These are phyloP conservation scores for Sturmia bella DNA, from an alignment of 2,888 invertebrate genomes.

Conservation along the genomic window DNA sequence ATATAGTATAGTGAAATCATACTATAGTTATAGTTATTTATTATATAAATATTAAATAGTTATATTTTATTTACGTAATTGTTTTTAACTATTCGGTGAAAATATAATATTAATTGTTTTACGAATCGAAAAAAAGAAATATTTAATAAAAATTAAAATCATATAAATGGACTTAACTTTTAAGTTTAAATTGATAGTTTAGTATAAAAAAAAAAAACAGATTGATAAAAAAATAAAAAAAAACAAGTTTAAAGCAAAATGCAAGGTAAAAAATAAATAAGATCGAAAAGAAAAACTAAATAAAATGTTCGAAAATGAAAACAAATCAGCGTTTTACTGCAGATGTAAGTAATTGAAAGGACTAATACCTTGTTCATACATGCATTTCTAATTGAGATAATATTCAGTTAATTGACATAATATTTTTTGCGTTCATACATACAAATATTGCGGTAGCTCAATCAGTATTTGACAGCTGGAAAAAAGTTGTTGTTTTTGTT, in stretches of 20 bases:
- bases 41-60: constrained; percentile 40
- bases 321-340: background rate
- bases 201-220: too few relatives aligned
- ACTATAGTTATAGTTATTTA: constrained; percentile 56
- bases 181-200: constrained; percentile 62
- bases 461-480: too few relatives aligned
- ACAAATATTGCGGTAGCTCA: too few relatives aligned
- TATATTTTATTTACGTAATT: constrained; percentile 61
- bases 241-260: constrained; percentile 56
- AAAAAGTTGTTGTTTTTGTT: too few relatives aligned
- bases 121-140: constrained; percentile 23
- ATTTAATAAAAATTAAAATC: constrained; percentile 51
- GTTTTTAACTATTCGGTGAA: constrained; percentile 61
- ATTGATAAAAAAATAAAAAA: constrained; percentile 33
- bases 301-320: constrained; percentile 59
- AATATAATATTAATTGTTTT: constrained; percentile 56
- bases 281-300: constrained; percentile 44
- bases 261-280: constrained; percentile 63
- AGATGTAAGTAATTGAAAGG: too few relatives aligned
- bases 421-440: too few relatives aligned
- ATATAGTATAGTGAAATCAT: constrained; percentile 24
- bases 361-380: too few relatives aligned
- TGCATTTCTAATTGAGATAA: too few relatives aligned
- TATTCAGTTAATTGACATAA: too few relatives aligned
- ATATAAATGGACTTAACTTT: constrained; percentile 60